phyloP scores from a whole-genome alignment of 35 echinoderm and acorn worm species.

The Acanthaster planci region DNA sequence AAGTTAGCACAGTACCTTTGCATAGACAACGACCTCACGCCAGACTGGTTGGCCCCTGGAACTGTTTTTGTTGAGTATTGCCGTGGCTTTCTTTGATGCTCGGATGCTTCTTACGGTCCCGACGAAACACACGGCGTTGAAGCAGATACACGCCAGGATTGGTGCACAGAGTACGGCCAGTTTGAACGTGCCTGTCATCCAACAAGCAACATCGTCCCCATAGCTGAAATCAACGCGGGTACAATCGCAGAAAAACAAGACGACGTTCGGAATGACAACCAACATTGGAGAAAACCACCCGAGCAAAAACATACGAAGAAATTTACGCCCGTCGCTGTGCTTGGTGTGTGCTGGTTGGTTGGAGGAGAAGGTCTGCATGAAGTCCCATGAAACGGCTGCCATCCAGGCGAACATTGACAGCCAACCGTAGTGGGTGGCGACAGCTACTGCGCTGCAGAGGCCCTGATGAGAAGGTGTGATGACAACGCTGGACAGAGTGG shows the following conservation, averaged over 20 bases:
- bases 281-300: background rate
- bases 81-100: slow-evolving; percentile 9
- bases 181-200: slow-evolving; percentile 1
- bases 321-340: background rate
- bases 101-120: slow-evolving; percentile 26
- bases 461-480: background rate
- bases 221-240: slow-evolving; percentile 8
- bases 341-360: background rate
- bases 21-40: slow-evolving; percentile 21
- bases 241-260: slow-evolving; percentile 21
- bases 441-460: background rate
- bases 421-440: slow-evolving; percentile 8
- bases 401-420: slow-evolving; percentile 38
- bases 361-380: slow-evolving; percentile 2
- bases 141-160: background rate
- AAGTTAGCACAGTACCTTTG: slow-evolving; percentile 1
- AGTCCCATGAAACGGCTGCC: slow-evolving; percentile 19
- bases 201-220: slow-evolving; percentile 22
- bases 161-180: slow-evolving; percentile 4
- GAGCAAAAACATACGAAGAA: background rate
- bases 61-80: background rate
- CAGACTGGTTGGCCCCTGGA: background rate
- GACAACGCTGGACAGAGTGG: background rate
- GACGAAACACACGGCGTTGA: slow-evolving; percentile 14
- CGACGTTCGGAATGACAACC: slow-evolving; percentile 18